phyloP scores from a whole-genome alignment of 1,140 invertebrate genomes.

The Drosophila trapezifrons region DNA sequence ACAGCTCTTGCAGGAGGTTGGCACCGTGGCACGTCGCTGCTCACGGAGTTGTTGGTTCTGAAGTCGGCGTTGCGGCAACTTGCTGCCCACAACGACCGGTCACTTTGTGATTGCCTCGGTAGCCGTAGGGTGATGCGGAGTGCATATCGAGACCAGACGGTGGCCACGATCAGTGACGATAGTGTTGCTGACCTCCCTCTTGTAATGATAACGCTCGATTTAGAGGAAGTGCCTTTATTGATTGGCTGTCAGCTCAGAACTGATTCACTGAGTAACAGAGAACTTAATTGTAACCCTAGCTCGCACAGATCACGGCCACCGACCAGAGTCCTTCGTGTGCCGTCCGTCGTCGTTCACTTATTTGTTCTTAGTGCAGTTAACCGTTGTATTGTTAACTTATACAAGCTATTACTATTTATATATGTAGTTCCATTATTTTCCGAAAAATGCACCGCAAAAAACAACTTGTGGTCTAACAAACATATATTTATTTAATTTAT shows the following conservation, averaged over 20 bases:
- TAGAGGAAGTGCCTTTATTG: not conserved
- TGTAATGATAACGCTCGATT: not conserved
- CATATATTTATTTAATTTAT: not conserved
- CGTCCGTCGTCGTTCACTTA: not conserved
- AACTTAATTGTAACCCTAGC: not conserved
- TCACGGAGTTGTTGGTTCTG: too few relatives aligned
- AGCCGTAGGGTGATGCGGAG: not conserved
- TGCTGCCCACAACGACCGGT: too few relatives aligned
- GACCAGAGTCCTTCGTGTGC: slow-evolving; percentile 1
- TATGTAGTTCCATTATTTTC: not conserved
- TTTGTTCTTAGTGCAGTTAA: too few relatives aligned
- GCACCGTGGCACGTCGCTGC: too few relatives aligned
- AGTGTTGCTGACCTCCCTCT: not conserved
- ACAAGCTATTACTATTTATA: too few relatives aligned
- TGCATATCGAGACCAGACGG: not conserved
- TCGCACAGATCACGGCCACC: not conserved
- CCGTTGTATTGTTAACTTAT: too few relatives aligned
- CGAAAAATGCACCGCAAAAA: not conserved
- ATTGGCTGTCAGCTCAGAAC: not conserved
- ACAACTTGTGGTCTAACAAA: not conserved
- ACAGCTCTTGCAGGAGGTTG: too few relatives aligned
- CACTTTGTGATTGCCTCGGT: too few relatives aligned
- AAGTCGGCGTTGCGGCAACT: too few relatives aligned
- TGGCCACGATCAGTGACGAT: slow-evolving; percentile 1
- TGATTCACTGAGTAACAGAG: not conserved